Evolutionary conservation across 2,888 invertebrate genomes (phyloP), one percentile per base, ranked within the genome.

Genomic region (Incurvaria masculella): DNA sequence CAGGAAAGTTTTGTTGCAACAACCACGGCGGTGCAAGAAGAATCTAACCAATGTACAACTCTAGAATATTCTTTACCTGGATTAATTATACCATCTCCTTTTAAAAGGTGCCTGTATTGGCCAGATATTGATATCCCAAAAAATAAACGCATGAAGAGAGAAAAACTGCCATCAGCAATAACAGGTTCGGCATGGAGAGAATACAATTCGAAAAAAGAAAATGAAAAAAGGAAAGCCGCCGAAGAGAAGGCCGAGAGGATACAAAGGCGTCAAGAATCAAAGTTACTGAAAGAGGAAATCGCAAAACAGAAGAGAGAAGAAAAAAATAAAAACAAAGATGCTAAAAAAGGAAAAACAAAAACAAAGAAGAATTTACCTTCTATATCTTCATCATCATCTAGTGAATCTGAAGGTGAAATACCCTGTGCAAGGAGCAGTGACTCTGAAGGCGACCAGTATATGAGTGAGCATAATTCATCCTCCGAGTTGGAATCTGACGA

Each of bases 41-140:
- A n/a, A n/a, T n/a, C n/a, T n/a, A n/a, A n/a, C n/a, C n/a, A n/a
- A n/a, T n/a, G n/a, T n/a, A n/a, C n/a, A n/a, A n/a, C n/a, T n/a
- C n/a, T n/a, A n/a, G n/a, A n/a, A n/a, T n/a, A n/a, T n/a, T n/a
- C n/a, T n/a, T n/a, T n/a, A n/a, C n/a, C n/a, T n/a, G n/a, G n/a
- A n/a, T n/a, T 48, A 21, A 40, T 10, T 2, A 45, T 45, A 1
- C 48, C 48, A 42, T 40, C 48, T 19, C 48, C 48, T 17, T 48
- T 44, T 21, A 48, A 48, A 33, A 48, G 21, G 41, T 21, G 44
- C 26, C 45, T 48, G 26, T 48, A 45, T 41, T 48, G 48, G 48
- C 33, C 48, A n/a, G 48, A 45, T 10, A 16, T 41, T 14, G 20
- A 41, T 17, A 14, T n/a, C 16, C 19, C 20, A 18, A 49, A 41